Evolutionary conservation across 2,888 invertebrate species (phyloP), one percentile per base, ranked within the genome.

Genomic region (Hypomecis atomaria): DNA sequence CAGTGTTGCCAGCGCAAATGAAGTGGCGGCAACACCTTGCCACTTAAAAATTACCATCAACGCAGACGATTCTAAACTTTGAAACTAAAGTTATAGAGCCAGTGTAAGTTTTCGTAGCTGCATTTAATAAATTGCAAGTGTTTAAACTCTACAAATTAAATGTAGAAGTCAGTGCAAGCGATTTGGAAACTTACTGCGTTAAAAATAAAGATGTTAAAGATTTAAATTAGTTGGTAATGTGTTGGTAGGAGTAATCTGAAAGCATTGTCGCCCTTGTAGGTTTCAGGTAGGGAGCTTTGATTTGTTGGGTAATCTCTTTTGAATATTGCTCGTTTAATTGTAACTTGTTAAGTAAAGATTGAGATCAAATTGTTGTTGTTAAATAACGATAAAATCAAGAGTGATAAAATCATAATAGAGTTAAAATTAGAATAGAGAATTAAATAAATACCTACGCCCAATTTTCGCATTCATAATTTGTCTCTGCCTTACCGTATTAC

Each of bases 21-120:
- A 91, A 90, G 89, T 91, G 89, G 84, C 87, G 84, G 85, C 80
- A 84, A 84, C 78, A 72, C 79, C 81, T 83, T 78, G 73, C 82
- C 75, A 79, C 75, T 45, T 65, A 74, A 71, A 48, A 63, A 34
- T 65, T 67, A 49, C 71, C n/a, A 36, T 47, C 64, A 0, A 55
- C 42, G 33, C 43, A 62, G 71, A 57, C 59, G 6, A 61, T 65
- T 69, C 44, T 58, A 37, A 54, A 55, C 57, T 64, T 60, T 75
- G 57, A 34, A n/a, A 4, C 5, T 9, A 23, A 11, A 0, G 0
- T 0, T 0, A 1, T 53, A 60, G 37, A 52, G 13, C 9, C n/a
- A 47, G 47, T 7, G n/a, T 6, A 33, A 13, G n/a, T 40, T 43
- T 42, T 10, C 6, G 0, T 2, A 23, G 49, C 38, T 5, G 53